Percentiles rank a stretch among this genome's conserved stretches.
Conservation (phyloP, 2,797 vertebrate genomes). For the Alectoris magna region DNA sequence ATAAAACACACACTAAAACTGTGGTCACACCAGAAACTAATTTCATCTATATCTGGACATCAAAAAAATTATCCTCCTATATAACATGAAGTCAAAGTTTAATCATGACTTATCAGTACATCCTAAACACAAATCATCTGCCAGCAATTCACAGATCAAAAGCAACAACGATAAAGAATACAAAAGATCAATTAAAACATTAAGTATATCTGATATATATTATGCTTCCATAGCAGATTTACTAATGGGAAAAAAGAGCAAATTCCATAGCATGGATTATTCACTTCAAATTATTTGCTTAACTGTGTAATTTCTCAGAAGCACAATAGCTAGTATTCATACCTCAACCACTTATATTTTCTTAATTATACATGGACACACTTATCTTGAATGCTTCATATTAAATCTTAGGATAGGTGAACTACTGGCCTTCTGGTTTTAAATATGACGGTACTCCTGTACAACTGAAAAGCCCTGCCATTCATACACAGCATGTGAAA, state of each 20-base stretch:
- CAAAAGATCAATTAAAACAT: background rate
- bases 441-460: background rate
- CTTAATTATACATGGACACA: background rate
- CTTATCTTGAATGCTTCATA: background rate
- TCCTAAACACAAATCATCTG: background rate
- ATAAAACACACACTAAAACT: background rate
- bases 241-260: background rate
- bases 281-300: background rate
- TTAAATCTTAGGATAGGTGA: background rate
- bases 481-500: background rate
- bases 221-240: background rate
- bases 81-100: background rate
- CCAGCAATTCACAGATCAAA: background rate
- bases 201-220: background rate
- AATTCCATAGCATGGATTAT: background rate
- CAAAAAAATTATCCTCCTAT: background rate
- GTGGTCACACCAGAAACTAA: background rate
- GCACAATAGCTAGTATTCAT: background rate
- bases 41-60: background rate
- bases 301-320: background rate
- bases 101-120: background rate
- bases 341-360: background rate
- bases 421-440: background rate
- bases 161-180: background rate
- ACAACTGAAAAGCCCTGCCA: background rate